These are phyloP conservation scores for Leptatherina wallacei DNA, from an alignment of 2,797 vertebrate genomes.

Conservation along the genomic window DNA sequence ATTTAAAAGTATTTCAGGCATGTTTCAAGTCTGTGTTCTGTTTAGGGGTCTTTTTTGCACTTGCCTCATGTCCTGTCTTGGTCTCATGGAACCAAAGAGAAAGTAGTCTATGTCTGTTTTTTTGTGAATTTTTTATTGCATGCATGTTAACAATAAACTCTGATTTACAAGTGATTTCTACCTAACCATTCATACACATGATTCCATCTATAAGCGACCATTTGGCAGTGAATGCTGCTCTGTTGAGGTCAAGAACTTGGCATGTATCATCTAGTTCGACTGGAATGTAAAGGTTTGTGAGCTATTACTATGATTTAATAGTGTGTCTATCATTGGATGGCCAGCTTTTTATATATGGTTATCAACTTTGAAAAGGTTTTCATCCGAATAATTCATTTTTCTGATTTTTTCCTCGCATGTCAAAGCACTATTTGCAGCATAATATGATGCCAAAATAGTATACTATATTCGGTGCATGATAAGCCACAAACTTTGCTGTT, in stretches of 20 bases:
- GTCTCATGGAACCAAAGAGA: background rate
- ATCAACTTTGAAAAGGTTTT: background rate
- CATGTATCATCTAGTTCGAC: constrained; percentile 22
- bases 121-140: constrained; percentile 31
- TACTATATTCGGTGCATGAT: background rate
- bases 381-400: background rate
- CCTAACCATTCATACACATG: background rate
- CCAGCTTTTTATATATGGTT: background rate
- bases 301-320: constrained; percentile 36
- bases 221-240: constrained; percentile 42
- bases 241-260: constrained; percentile 37
- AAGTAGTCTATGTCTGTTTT: constrained; percentile 7
- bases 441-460: background rate
- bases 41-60: constrained; percentile 19
- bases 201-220: constrained; percentile 13
- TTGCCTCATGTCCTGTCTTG: background rate
- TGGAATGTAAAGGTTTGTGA: constrained; percentile 34
- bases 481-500: background rate
- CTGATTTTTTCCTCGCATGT: background rate
- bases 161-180: constrained; percentile 41
- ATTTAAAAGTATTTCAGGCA: constrained; percentile 18
- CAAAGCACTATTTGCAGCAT: background rate
- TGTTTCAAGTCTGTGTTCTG: constrained; percentile 4
- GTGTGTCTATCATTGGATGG: constrained; percentile 3
- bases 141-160: constrained; percentile 39